Base-by-base conservation (phyloP, 2,797 vertebrate genomes). In the Discoglossus pictus region DNA sequence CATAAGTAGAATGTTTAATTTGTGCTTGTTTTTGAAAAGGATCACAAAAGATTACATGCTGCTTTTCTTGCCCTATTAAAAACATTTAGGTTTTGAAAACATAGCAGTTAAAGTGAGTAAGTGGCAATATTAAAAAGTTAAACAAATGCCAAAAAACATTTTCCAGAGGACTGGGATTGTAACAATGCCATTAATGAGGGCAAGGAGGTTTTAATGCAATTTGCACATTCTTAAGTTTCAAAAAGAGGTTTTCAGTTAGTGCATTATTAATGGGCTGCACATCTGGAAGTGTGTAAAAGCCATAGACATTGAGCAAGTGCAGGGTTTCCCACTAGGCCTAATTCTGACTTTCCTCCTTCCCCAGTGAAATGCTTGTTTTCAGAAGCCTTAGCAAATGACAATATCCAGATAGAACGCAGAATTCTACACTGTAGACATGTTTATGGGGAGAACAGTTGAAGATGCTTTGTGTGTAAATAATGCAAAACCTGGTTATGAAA, bases 101-200 rank as follows among this genome's bases (percentile, higher is more conserved):
- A 76, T 85, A 78, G 82, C 86, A 86, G 84, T 88, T 89, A 89
- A 88, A 89, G 73, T 78, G 76, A 84, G 79, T 86, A 84, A 86
- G 88, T 86, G 88, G 84, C 82, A 86, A 84, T 87, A 86, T 86
- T 81, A 81, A 82, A 74, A 83, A 86, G 85, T 86, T 84, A 88
- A 88, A 86, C 83, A 87, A 86, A 88, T 85, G 88, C 86, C 86
- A 89, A 87, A 89, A 90, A 87, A 79, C 88, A 84, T 91, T 89
- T 90, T 88, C 87, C 86, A 87, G 88, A 83, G 81, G 72, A 61
- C 85, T 73, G 71, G 83, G 83, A 85, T 84, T 87, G 82, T 87
- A 90, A 89, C 85, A 88, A 85, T 87, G 80, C 83, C 86, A 87
- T 88, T 90, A 89, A 90, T 88, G 84, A 92, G 90, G 89, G 87